Evolutionary conservation across 1,140 invertebrate species (phyloP).

Genomic region (Charaxes varanes): DNA sequence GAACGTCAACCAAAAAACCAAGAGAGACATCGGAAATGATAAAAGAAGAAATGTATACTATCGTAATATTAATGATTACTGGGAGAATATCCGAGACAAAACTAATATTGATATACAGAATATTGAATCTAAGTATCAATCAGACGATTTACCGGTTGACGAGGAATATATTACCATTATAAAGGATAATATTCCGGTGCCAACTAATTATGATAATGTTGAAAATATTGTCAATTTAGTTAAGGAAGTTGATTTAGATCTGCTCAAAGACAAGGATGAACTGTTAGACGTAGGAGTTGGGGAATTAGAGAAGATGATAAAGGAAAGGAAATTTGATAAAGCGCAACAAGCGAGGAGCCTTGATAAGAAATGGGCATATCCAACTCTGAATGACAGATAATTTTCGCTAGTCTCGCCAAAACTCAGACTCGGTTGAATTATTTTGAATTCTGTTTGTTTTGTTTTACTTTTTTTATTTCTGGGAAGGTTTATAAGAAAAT

Average conservation of each 20-base stretch:
- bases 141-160: background rate
- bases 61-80: slow-evolving; percentile 33
- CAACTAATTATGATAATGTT: slow-evolving; percentile 1
- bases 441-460: no score
- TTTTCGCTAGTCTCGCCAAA: no score
- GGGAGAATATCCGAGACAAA: slow-evolving; percentile 21
- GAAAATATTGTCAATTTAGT: slow-evolving; percentile 5
- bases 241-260: slow-evolving; percentile 24
- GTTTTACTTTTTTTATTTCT: no score
- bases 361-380: slow-evolving; percentile 20
- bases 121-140: background rate
- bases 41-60: slow-evolving; percentile 26
- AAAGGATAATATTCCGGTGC: background rate
- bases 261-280: slow-evolving; percentile 28
- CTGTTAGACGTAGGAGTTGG: slow-evolving; percentile 13
- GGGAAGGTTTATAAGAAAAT: no score
- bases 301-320: slow-evolving; percentile 29
- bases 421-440: no score
- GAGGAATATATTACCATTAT: background rate
- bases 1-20: slow-evolving; percentile 23
- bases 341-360: background rate
- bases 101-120: slow-evolving; percentile 7
- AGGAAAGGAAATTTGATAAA: slow-evolving; percentile 7
- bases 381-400: slow-evolving; percentile 31
- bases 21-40: slow-evolving; percentile 19